Evolutionary conservation across 1,140 invertebrate genomes (phyloP), one percentile per base, ranked within the genome.

Genomic region (Drosophila carrolli): DNA sequence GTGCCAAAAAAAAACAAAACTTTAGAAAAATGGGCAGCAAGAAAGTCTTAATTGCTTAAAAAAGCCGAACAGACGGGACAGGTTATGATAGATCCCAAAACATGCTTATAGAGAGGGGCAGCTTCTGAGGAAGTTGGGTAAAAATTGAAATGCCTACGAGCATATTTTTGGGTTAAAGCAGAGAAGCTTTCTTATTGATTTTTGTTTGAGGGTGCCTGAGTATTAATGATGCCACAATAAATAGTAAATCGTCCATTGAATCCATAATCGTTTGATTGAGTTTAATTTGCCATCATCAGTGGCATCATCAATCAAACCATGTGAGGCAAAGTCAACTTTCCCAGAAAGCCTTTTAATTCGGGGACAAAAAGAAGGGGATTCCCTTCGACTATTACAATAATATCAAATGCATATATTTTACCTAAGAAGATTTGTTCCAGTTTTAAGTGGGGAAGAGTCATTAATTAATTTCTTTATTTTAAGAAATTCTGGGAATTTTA

Each of bases 41-140:
- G 67, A 66, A 57, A 58, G 19, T 38, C 62, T 75, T 76, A 76
- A 76, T 76, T 76, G 61, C 73, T 51, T 35, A 14, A 54, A 55
- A 23, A 23, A 32, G 32, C 10, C 47, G 9, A 51, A 51, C 66
- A 37, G 53, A 16, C 40, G 54, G 38, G 72, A 54, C 73, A 53
- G 70, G 46, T 73, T 73, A 73, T 73, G 67, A 73, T 73, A 53
- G 70, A 73, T 73, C 44, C 38, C n/a, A 35, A 57, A 70, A 70
- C 27, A 57, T 16, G 51, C 50, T 41, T 40, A 41, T 38, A 27
- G 27, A 48, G 38, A 54, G 65, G 62, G 32, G 59, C 23, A 14
- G 51, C 61, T 63, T 63, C 61, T 58, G 54, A 53, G 65, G 65
- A 68, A 68, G 61, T 53, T 51, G 27, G 16, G 10, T 27, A 50